Evolutionary conservation across 2,888 invertebrate genomes (phyloP), one percentile per base, ranked within the genome.

Genomic region (Pinctada fucata): DNA sequence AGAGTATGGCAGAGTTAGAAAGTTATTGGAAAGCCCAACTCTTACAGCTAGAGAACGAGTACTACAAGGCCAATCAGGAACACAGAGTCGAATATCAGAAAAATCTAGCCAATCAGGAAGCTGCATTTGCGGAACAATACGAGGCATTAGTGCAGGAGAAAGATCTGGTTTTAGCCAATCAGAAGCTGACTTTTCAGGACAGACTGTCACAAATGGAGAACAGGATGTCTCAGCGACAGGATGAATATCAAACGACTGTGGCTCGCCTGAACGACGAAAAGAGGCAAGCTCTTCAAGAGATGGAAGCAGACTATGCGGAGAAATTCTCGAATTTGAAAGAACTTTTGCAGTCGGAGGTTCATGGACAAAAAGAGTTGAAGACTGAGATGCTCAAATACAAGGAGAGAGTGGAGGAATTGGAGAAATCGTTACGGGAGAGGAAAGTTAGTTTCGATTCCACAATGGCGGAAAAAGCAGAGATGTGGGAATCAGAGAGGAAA

Each of bases 1-100:
- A 66, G 13, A 75, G n/a, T 10, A 67, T 75, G 6, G 63, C 76
- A 48, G 78, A 79, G 13, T 45, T 79, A 49, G 87, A 87, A 63
- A 79, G 77, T 66, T 87, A 87, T 80, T 87, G 87, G 87, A 79
- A 81, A 49, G 79, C 84, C 10, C 88, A 88, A 79, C 80, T 85
- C 64, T 80, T 80, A 63, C 81, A 85, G 48, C 72, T 87, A n/a
- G 83, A 84, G 72, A 83, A 83, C 3, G 87, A 88, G 67, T 86
- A 85, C 73, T 78, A 79, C 16, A 79, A 76, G 50, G 86, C 83
- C 13, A 81, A 80, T 50, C 49, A 79, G 10, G 85, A 87, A 66
- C 80, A 83, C 65, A 82, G 82, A 75, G 75, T 79, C 4, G 79
- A 80, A 31, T 80, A 82, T 50, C 72, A 81, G 31, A 72, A 64